Base-by-base conservation (phyloP, 2,797 vertebrate species). In the Aselliscus stoliczkanus region DNA sequence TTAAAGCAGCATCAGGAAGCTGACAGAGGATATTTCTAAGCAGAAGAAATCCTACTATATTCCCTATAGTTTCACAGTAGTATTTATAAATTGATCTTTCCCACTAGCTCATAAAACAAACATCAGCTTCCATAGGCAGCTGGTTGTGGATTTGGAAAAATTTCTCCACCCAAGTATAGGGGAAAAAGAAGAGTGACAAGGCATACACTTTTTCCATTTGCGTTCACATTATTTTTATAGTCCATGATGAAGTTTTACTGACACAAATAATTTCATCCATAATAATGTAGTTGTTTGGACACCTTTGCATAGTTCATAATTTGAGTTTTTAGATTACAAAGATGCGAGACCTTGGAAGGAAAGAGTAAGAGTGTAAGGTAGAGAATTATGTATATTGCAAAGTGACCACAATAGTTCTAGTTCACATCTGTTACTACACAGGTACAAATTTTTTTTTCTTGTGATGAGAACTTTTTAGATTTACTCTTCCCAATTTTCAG, bases 1-100 rank as follows among this genome's bases (percentile, higher is more conserved):
- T 86, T 79, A 91, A 80, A 93, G 37, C 50, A 82, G 31, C 17
- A 23, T 25, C 44, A 70, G 82, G 25, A 92, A 93, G 56, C 27
- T 79, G 85, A 85, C 42, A 90, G 73, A 82, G 50, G 85, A 94
- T 64, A 93, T 86, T 96, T 89, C 82, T 90, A 93, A 64, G 37
- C 44, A 88, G 52, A 47, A 84, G 25, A 82, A 85, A 84, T 79
- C 27, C 42, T 60, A 20, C 65, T 31, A 25, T 37, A 69, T 37
- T 80, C 34, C 52, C 47, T 70, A 18, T 62, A 60, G 62, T 70
- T 95, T 79, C 65, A 42, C 4, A 58, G 34, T 67, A 81, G 42
- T 70, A 85, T 73, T 75, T 94, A 85, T 39, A 95, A 81, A 82
- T 27, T 65, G 29, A 79, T 69, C 39, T 50, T 37, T n/a, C 50